A percentile compares a stretch with the other conserved stretches of the same genome.
Evolutionary conservation across 2,888 invertebrate species (phyloP).

Genomic region (Parasteatoda lunata): DNA sequence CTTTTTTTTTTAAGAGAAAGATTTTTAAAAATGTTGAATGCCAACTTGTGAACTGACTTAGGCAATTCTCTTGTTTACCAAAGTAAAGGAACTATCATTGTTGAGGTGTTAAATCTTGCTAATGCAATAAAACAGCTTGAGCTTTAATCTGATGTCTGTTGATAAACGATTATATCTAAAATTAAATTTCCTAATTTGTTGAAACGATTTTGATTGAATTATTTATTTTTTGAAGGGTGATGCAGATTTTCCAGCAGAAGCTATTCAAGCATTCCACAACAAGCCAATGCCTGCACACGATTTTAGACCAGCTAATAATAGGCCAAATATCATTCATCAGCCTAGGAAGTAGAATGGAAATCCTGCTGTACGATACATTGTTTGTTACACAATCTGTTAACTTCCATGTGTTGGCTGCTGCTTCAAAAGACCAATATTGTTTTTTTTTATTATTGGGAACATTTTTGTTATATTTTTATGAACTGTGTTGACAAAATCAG

Average conservation of each 20-base stretch:
- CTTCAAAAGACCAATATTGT: slow-evolving; percentile 18
- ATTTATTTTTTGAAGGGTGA: slow-evolving; percentile 78
- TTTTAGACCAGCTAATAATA: slow-evolving; percentile 77
- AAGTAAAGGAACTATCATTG: too few species aligned
- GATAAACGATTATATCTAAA: too few species aligned
- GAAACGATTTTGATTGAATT: not conserved
- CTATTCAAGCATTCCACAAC: slow-evolving; percentile 87
- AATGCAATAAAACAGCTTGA: too few species aligned
- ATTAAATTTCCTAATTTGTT: too few species aligned
- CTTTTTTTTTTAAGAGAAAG: too few species aligned
- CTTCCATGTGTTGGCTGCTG: slow-evolving; percentile 23
- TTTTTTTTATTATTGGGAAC: slow-evolving; percentile 50
- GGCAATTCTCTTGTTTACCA: too few species aligned
- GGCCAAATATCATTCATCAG: slow-evolving; percentile 85
- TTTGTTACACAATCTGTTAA: slow-evolving; percentile 13
- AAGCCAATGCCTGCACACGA: slow-evolving; percentile 84
- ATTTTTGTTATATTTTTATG: slow-evolving; percentile 59
- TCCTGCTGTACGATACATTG: slow-evolving; percentile 16
- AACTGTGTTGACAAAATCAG: slow-evolving; percentile 16
- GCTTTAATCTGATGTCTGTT: too few species aligned
- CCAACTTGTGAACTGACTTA: too few species aligned
- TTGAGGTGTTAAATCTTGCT: too few species aligned
- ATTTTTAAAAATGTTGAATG: too few species aligned
- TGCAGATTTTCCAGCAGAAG: slow-evolving; percentile 90
- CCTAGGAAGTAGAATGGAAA: slow-evolving; percentile 83